Percentiles rank a stretch among this genome's conserved stretches.
Conservation (phyloP, 2,113 vertebrate genomes). For the Burhinus bistriatus region DNA sequence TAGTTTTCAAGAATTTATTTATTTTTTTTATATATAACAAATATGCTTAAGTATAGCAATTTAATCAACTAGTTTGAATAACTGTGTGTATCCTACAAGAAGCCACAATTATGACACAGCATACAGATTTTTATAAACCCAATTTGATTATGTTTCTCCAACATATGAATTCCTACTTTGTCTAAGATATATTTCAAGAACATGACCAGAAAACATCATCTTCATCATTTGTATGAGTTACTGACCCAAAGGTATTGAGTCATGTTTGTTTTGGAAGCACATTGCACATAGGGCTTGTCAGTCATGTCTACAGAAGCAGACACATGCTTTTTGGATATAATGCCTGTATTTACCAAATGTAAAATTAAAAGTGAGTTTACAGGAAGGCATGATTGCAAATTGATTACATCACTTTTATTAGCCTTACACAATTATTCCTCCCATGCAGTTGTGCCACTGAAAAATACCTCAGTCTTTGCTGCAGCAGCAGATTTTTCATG, state of each 20-base stretch:
- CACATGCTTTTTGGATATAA: not conserved
- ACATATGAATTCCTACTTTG: not conserved
- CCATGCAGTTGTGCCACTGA: not conserved
- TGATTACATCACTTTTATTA: constrained; percentile 23
- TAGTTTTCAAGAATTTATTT: not conserved
- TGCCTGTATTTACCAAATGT: not conserved
- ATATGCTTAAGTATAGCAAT: not conserved
- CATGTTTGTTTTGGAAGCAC: constrained; percentile 40
- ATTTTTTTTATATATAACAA: not conserved
- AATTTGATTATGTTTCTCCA: not conserved
- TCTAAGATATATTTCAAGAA: not conserved
- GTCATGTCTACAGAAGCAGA: not conserved
- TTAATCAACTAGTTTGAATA: not conserved
- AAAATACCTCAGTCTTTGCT: not conserved
- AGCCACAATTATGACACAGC: not conserved
- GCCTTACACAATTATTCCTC: constrained; percentile 20
- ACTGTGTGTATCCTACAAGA: not conserved
- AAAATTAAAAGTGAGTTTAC: constrained; percentile 2
- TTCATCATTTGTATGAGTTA: not conserved
- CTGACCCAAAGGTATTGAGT: not conserved
- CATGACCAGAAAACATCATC: not conserved
- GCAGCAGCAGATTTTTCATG: not conserved
- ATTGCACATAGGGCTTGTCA: not conserved
- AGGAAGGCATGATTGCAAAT: constrained; percentile 24
- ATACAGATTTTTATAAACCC: not conserved